phyloP scores from a whole-genome alignment of 1,140 invertebrate genomes.

The Caerostris extrusa region DNA sequence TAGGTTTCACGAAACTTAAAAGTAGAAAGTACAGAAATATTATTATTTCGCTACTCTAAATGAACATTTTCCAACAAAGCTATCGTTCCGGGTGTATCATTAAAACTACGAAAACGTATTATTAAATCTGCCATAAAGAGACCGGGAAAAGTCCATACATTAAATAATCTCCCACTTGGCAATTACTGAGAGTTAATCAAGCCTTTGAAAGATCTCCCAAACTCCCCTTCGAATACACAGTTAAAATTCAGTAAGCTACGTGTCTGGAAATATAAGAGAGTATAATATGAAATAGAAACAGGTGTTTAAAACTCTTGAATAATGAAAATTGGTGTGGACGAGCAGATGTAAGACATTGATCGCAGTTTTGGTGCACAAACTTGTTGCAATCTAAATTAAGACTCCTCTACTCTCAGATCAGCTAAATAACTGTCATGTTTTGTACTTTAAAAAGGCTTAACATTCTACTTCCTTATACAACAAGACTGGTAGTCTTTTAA shows the following conservation, averaged over 20 bases:
- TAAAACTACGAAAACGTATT: conserved; percentile 24
- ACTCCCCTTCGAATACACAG: background rate
- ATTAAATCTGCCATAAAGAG: conserved; percentile 41
- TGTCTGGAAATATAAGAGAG: conserved; percentile 59
- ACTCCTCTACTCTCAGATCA: background rate
- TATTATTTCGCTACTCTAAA: background rate
- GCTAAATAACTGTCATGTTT: background rate
- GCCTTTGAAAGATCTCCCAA: background rate
- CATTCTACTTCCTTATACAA: too few relatives aligned
- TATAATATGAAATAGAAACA: conserved; percentile 58
- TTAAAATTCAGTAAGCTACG: conserved; percentile 60
- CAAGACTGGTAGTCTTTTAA: too few relatives aligned
- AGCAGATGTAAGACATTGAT: conserved; percentile 35
- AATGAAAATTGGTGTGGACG: background rate
- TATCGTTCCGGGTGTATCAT: background rate
- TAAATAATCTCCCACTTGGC: conserved; percentile 37
- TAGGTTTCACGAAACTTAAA: too few relatives aligned
- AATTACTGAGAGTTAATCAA: conserved; percentile 56
- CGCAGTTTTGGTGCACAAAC: background rate
- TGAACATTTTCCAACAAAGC: background rate
- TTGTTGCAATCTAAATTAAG: conserved; percentile 5
- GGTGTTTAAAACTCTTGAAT: conserved; percentile 55
- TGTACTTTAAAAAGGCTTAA: background rate
- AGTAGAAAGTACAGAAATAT: background rate
- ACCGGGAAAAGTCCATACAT: background rate